A percentile compares a stretch with the other conserved stretches of the same genome.
phyloP scores from a whole-genome alignment of 2,797 vertebrate genomes.

The Microcaecilia unicolor region DNA sequence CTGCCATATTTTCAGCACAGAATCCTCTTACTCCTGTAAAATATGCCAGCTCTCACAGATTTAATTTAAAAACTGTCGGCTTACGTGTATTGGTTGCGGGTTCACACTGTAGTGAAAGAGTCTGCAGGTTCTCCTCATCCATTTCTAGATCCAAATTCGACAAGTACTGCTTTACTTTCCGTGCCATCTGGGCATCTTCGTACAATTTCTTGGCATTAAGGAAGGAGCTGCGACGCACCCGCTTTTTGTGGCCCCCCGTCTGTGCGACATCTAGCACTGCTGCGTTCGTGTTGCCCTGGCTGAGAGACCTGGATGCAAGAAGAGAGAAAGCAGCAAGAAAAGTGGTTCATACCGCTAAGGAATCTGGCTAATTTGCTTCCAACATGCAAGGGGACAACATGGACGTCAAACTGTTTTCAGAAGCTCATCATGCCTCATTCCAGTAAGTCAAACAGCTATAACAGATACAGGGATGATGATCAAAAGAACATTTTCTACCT shows the following conservation, averaged over 20 bases:
- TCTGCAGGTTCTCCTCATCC: constrained; percentile 93
- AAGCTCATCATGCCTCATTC: constrained; percentile 67
- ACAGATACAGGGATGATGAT: constrained; percentile 33
- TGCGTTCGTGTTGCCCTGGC: constrained; percentile 89
- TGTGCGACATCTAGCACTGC: constrained; percentile 88
- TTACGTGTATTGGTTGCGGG: constrained; percentile 89
- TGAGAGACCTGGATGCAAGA: constrained; percentile 74
- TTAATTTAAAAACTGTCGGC: too few relatives aligned
- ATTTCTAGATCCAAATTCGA: constrained; percentile 87
- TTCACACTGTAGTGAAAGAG: constrained; percentile 86
- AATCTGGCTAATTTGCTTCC: not conserved
- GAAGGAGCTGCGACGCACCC: constrained; percentile 93
- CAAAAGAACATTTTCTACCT: constrained; percentile 14
- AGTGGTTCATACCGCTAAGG: constrained; percentile 18
- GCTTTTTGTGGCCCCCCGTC: constrained; percentile 90
- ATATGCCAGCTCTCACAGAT: too few relatives aligned
- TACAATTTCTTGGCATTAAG: constrained; percentile 98
- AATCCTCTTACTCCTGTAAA: too few relatives aligned
- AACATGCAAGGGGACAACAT: constrained; percentile 46
- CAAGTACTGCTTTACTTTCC: constrained; percentile 94
- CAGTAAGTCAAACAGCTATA: constrained; percentile 50
- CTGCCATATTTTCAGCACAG: too few relatives aligned
- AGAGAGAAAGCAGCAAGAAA: constrained; percentile 15
- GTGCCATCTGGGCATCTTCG: constrained; percentile 96
- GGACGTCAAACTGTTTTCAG: constrained; percentile 39